Evolutionary conservation across 2,797 vertebrate genomes (phyloP).

Genomic region (Merluccius polli): DNA sequence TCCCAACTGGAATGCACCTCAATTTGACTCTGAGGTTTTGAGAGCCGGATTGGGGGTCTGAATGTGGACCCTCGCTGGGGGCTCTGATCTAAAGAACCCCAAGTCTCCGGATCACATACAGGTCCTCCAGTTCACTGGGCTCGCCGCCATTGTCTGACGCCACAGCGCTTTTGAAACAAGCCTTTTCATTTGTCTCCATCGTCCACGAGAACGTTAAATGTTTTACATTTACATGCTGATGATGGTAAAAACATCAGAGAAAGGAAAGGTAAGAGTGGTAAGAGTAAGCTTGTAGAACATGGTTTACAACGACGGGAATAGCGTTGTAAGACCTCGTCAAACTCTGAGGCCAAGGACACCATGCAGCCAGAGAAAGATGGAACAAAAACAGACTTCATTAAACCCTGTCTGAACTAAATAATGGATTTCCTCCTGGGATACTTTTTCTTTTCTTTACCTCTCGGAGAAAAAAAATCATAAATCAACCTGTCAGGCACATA

Average conservation of each 20-base stretch:
- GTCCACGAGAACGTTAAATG: not conserved
- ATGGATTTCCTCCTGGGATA: not conserved
- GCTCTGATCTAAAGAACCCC: not conserved
- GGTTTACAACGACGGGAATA: not conserved
- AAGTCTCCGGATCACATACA: not conserved
- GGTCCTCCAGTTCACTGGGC: not conserved
- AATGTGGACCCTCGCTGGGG: not conserved
- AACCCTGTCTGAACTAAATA: not conserved
- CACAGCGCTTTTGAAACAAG: not conserved
- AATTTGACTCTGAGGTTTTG: not conserved
- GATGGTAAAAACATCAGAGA: not conserved
- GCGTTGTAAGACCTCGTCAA: not conserved
- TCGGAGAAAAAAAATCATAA: slow-evolving; percentile 10
- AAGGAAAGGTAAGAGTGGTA: not conserved
- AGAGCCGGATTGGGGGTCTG: not conserved
- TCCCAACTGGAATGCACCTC: not conserved
- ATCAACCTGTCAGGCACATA: not conserved
- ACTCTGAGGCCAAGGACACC: not conserved
- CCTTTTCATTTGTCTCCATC: not conserved
- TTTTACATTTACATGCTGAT: not conserved
- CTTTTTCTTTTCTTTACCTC: slow-evolving; percentile 1
- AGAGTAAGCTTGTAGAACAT: not conserved
- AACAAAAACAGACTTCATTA: not conserved
- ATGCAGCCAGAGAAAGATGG: not conserved
- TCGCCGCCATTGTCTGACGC: not conserved